These are phyloP conservation scores for Allophyes oxyacanthae DNA, from an alignment of 2,888 invertebrate species.

Conservation along the genomic window DNA sequence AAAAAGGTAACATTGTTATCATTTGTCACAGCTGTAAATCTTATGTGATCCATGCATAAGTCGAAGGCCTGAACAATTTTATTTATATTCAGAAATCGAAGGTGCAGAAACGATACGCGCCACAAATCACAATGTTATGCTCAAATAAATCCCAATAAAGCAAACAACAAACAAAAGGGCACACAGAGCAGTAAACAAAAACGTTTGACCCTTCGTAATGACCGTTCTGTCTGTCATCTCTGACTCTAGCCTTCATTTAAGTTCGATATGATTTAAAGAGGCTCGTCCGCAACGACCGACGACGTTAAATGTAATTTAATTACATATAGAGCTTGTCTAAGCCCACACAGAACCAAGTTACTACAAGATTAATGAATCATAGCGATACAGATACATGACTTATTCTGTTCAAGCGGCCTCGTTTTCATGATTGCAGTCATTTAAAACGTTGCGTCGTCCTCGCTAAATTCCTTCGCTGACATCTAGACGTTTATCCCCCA, in stretches of 20 bases:
- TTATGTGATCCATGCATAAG: slow-evolving; percentile 16
- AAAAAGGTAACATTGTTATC: slow-evolving; percentile 20
- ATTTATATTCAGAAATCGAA: slow-evolving; percentile 31
- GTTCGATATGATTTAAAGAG: slow-evolving; percentile 81
- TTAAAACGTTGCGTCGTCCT: slow-evolving; percentile 36
- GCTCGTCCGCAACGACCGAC: slow-evolving; percentile 65
- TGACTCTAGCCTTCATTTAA: slow-evolving; percentile 64
- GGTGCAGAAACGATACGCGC: slow-evolving; percentile 12
- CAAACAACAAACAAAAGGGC: slow-evolving; percentile 43
- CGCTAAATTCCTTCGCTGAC: slow-evolving; percentile 40
- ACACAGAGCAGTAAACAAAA: slow-evolving; percentile 44
- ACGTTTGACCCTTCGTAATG: slow-evolving; percentile 49
- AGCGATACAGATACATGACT: slow-evolving; percentile 68
- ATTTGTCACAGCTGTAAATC: slow-evolving; percentile 31
- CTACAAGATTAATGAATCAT: slow-evolving; percentile 83
- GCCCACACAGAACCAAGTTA: slow-evolving; percentile 84
- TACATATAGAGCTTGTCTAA: slow-evolving; percentile 79
- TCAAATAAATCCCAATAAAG: slow-evolving; percentile 36
- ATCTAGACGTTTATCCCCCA: slow-evolving; percentile 43
- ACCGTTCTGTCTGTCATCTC: slow-evolving; percentile 55
- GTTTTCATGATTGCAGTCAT: slow-evolving; percentile 54
- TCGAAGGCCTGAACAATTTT: slow-evolving; percentile 16
- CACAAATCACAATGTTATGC: slow-evolving; percentile 16
- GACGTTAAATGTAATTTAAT: slow-evolving; percentile 84
- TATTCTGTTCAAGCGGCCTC: slow-evolving; percentile 56